A percentile compares a stretch with the other conserved stretches of the same genome.
phyloP scores from a whole-genome alignment of 2,113 vertebrate genomes.

The Gallinago media region DNA sequence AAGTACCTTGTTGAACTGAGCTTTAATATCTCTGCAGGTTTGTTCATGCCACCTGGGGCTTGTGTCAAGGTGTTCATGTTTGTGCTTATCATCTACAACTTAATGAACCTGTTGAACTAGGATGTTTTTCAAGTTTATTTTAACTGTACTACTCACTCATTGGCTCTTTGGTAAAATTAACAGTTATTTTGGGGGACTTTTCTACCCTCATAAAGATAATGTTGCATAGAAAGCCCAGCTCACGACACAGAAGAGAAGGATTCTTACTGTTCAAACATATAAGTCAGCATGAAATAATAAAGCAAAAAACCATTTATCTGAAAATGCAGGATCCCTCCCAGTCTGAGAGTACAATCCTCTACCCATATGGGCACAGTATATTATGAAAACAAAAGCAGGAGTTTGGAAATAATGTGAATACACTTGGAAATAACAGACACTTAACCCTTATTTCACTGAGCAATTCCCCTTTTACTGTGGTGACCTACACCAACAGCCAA shows the following conservation, averaged over 20 bases:
- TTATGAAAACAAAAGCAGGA: background rate
- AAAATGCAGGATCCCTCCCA: background rate
- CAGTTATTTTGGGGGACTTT: background rate
- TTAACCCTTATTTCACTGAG: background rate
- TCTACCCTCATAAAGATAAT: background rate
- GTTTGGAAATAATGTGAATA: background rate
- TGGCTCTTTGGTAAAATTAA: background rate
- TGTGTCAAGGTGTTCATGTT: background rate
- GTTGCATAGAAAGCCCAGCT: background rate
- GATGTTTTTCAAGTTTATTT: background rate
- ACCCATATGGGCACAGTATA: background rate
- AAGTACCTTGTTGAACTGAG: background rate
- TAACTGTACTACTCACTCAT: background rate
- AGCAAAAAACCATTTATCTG: background rate
- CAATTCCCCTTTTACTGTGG: background rate
- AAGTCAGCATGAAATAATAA: background rate
- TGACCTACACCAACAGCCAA: background rate
- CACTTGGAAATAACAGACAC: background rate
- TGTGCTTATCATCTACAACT: rapidly evolving
- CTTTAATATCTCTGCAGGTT: background rate
- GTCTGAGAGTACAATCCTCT: background rate
- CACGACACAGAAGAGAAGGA: background rate
- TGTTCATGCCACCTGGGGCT: background rate
- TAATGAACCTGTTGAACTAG: background rate
- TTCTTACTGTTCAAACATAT: background rate